Conservation (phyloP, 2,113 vertebrate genomes). For the Enhydra lutris region DNA sequence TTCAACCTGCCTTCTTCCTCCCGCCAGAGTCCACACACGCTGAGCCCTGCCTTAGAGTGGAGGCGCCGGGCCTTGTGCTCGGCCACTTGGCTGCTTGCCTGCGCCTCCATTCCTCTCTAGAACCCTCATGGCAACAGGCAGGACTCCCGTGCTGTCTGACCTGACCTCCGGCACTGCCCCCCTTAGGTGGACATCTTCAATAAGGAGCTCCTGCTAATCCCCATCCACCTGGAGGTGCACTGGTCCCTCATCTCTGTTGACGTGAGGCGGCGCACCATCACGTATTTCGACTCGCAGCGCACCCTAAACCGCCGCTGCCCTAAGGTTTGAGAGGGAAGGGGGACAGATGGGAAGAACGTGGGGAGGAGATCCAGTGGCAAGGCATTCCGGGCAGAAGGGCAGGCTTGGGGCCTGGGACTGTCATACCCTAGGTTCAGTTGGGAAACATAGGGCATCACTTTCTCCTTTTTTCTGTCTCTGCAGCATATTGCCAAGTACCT, state of each 20-base stretch:
- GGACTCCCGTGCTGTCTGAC: background rate
- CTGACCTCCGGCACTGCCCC: background rate
- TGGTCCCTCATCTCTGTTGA: conserved; percentile 95
- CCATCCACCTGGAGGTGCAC: conserved; percentile 95
- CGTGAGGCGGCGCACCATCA: conserved; percentile 88
- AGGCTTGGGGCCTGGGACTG: background rate
- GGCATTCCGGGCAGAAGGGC: background rate
- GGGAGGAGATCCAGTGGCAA: background rate
- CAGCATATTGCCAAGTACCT: conserved; percentile 95
- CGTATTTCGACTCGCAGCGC: conserved; percentile 94
- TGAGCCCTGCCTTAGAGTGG: background rate
- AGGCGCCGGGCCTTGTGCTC: background rate
- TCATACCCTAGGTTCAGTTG: background rate
- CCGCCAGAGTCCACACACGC: background rate
- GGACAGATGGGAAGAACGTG: background rate
- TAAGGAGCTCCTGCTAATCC: conserved; percentile 92
- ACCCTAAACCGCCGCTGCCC: conserved; percentile 94
- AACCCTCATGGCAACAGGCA: background rate
- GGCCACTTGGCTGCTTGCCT: background rate
- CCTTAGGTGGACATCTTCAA: conserved; percentile 94
- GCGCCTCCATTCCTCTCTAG: background rate
- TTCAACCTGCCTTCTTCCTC: background rate
- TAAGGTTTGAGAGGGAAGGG: conserved; percentile 83
- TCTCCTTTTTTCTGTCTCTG: background rate
- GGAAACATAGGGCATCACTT: background rate